Conservation (phyloP, 2,113 vertebrate species). For the Burhinus oedicnemus region DNA sequence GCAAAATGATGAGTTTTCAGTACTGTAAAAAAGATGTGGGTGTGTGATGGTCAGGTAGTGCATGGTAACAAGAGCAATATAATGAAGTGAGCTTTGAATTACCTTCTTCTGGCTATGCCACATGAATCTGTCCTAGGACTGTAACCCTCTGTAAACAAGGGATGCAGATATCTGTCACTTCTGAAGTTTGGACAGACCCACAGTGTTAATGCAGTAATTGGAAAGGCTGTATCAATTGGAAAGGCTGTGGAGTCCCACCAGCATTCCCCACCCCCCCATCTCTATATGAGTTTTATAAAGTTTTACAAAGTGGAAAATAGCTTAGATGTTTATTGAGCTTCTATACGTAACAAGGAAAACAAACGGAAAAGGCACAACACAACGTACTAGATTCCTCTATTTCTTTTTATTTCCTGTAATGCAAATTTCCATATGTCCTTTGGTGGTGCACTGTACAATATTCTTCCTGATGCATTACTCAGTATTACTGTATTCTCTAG, state of each 20-base stretch:
- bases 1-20: background rate
- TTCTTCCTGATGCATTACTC: background rate
- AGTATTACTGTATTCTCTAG: background rate
- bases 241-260: background rate
- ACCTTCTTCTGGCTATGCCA: background rate
- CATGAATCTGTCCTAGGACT: background rate
- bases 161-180: background rate
- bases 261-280: background rate
- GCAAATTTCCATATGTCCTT: background rate
- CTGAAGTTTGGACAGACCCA: background rate
- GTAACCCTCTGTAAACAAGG: background rate
- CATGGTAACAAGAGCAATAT: background rate
- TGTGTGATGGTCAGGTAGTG: background rate
- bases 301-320: background rate
- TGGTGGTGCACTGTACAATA: background rate
- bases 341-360: background rate
- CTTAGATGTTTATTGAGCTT: background rate
- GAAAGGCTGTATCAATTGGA: fast-evolving
- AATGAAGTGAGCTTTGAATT: background rate
- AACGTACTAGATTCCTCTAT: background rate
- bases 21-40: background rate
- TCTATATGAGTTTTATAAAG: background rate
- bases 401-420: background rate
- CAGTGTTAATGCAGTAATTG: background rate
- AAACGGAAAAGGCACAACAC: background rate